phyloP scores from a whole-genome alignment of 2,113 vertebrate species.

The Ceuthmochares aereus region DNA sequence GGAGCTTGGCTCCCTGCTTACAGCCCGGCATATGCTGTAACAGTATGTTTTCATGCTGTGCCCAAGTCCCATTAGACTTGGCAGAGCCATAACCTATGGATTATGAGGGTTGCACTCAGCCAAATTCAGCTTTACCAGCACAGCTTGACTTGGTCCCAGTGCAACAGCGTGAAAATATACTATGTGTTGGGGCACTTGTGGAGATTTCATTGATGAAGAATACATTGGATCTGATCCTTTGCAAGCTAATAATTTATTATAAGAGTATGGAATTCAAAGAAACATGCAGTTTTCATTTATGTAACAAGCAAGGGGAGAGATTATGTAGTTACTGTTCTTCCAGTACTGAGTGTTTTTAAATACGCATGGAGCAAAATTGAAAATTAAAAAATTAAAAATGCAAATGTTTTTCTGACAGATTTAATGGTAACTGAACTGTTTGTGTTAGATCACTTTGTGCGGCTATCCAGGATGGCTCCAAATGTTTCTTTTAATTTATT shows the following conservation, averaged over 20 bases:
- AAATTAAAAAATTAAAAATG: background rate
- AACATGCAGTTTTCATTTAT: background rate
- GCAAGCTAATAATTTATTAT: background rate
- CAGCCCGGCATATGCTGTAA: slow-evolving; percentile 36
- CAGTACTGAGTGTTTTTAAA: background rate
- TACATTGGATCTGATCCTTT: background rate
- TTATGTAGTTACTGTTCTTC: background rate
- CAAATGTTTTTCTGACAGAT: background rate
- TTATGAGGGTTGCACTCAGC: background rate
- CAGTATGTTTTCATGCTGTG: slow-evolving; percentile 21
- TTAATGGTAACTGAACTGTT: background rate
- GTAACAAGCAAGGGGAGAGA: background rate
- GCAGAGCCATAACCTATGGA: background rate
- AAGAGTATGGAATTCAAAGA: background rate
- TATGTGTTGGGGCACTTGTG: background rate
- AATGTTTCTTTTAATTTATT: background rate
- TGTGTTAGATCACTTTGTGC: background rate
- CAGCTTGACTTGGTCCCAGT: slow-evolving; percentile 28
- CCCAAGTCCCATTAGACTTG: slow-evolving; percentile 51
- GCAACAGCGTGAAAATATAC: slow-evolving; percentile 32
- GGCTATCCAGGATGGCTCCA: background rate
- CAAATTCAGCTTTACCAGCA: slow-evolving; percentile 48
- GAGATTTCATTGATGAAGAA: slow-evolving; percentile 38
- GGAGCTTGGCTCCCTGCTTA: background rate
- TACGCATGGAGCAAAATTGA: background rate